Base-by-base conservation (phyloP, 2,888 invertebrate species). In the Drosophila borealis region DNA sequence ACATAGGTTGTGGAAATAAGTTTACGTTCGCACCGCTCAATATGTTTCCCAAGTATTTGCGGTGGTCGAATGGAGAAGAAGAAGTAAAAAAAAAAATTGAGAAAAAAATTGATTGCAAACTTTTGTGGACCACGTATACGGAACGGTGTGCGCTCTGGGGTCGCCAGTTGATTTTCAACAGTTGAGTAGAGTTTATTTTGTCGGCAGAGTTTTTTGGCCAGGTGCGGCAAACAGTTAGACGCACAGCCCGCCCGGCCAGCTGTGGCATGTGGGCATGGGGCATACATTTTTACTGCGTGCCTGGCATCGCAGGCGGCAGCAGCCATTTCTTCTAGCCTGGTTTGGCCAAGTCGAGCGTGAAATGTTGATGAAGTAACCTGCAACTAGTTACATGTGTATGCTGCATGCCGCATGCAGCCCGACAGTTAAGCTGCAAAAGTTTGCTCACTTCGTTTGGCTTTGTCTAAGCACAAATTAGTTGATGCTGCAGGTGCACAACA, bases 301-400 rank as follows among this genome's bases (percentile, higher is more conserved):
- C 29, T 55, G 65, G 65, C 65, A 65, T 37, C 33, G 55, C 53
- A 51, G 41, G 11, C 9, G 14, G 17, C 42, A 37, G 57, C 62
- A 68, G 66, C 69, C 45, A 60, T 74, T 81, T 66, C 78, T 70
- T 66, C 59, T 54, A 55, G 61, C 67, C 69, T 33, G 54, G 59
- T 41, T 56, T 80, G 78, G 69, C 61, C 84, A 86, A 88, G 75
- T 86, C 79, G 74, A 84, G 78, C 73, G 84, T 82, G 74, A 87
- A 88, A 84, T 87, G 86, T 87, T 84, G 86, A 87, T 88, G 86
- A 87, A 87, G 82, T 86, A 83, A 70, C 80, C 80, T 60, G 70
- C 59, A 76, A 62, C 75, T 70, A 63, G 76, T 68, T 71, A 71
- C 76, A 79, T 83, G 80, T 60, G 65, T 78, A 56, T 65, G 66